Evolutionary conservation across 2,113 vertebrate species (phyloP), one percentile per base, ranked within the genome.

Genomic region (Larimichthys crocea): DNA sequence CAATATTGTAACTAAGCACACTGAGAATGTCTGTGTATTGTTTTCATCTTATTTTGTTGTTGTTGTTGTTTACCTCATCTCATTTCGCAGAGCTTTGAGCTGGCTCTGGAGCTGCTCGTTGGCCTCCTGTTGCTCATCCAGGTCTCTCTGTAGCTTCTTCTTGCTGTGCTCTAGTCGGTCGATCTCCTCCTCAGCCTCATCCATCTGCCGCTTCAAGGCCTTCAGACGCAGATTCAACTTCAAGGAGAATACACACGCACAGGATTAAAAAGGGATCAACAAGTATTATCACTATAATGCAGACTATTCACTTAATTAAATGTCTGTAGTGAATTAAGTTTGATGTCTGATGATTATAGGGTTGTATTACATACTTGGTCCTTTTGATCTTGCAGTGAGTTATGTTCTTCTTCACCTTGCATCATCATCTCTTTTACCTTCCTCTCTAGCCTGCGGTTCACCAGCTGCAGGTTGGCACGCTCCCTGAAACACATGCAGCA

Each of bases 171-270:
- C 98, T 81, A 98, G 94, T 46, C 97, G 94, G 86, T 99, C 98
- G 3, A 99, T 99, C 92, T 99, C 97, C 91, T 98, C 98, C 92
- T 99, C 98, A 0, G 98, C 97, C 93, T 97, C 97, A 55, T 99
- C 96, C 87, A 99, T 97, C 94, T 99, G 98, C 17, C 98, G 95
- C 90, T 99, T 99, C 95, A 99, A 94, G 17, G 97, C 97, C 91
- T 98, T 99, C 82, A 99, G 91, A 78, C 98, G 97, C 87, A 99
- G 91, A 92, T 97, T 99, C 89, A 99, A 83, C 98, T 99, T 90
- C 17, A 35, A 17, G 42, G 35, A 31, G 11, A 74, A 57, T 40
- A 29, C 74, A 52, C 20, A 61, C 0, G 0, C 0, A 6, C 1
- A 2, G 35, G 14, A n/a, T 75, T 80, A 67, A 69, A 29, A 53